Evolutionary conservation across 2,113 vertebrate species (phyloP).

Genomic region (Silurus glanis): DNA sequence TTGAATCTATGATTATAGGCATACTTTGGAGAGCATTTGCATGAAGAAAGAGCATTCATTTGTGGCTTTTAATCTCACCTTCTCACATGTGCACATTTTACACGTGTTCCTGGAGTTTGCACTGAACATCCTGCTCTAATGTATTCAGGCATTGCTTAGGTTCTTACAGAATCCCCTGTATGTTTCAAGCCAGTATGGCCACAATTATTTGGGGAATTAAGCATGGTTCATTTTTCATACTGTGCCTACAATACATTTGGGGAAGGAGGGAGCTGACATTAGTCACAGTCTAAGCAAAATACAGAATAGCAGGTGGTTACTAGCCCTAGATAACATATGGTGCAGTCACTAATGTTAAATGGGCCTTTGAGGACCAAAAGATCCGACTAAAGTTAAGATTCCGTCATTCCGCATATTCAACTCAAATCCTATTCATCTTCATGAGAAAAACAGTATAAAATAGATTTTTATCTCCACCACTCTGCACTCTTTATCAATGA

Average conservation of each 20-base stretch:
- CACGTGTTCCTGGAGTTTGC: background rate
- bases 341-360: background rate
- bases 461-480: constrained; percentile 10
- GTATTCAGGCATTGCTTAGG: constrained; percentile 21
- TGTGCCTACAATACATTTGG: background rate
- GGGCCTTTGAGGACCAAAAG: background rate
- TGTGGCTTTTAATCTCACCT: background rate
- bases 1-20: background rate
- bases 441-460: constrained; percentile 8
- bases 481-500: background rate
- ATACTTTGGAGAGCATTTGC: background rate
- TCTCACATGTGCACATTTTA: background rate
- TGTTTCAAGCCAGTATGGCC: constrained; percentile 20
- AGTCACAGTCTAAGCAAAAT: background rate
- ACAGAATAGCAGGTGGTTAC: constrained; percentile 3
- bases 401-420: background rate
- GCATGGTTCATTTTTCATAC: constrained; percentile 24
- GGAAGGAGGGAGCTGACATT: background rate
- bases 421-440: constrained; percentile 3
- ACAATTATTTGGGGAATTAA: background rate
- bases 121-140: constrained; percentile 19
- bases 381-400: constrained; percentile 15
- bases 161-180: background rate
- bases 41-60: background rate
- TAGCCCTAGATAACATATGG: background rate